Conservation (phyloP, 1,140 invertebrate species). For the Drosophila pseudoobscura region DNA sequence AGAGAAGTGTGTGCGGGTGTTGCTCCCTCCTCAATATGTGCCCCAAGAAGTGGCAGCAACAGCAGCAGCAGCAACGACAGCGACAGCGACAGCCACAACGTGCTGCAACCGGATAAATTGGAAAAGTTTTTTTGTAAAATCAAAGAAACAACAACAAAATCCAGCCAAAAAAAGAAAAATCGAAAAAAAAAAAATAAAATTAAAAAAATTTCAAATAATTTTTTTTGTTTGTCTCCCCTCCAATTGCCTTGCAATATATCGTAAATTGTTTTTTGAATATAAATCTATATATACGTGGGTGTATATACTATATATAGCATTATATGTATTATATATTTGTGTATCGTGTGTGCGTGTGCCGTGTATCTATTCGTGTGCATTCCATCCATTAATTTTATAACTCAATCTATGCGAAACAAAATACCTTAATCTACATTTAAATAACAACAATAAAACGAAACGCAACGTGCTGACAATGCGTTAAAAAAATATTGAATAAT, state of each 20-base stretch:
- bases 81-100: slow-evolving; percentile 7
- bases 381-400: slow-evolving; percentile 70
- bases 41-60: slow-evolving; percentile 11
- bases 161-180: slow-evolving; percentile 33
- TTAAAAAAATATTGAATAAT: not conserved
- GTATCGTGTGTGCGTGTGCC: slow-evolving; percentile 49
- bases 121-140: slow-evolving; percentile 7
- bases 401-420: slow-evolving; percentile 36
- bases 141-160: slow-evolving; percentile 31
- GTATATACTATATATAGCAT: slow-evolving; percentile 33
- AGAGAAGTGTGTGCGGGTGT: too few species aligned
- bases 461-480: not conserved
- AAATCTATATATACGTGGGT: slow-evolving; percentile 40
- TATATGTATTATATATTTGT: slow-evolving; percentile 49
- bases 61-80: not conserved
- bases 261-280: slow-evolving; percentile 47
- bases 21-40: slow-evolving; percentile 4
- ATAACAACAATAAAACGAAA: slow-evolving; percentile 8
- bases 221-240: slow-evolving; percentile 47
- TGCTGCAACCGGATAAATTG: slow-evolving; percentile 12
- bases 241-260: slow-evolving; percentile 58
- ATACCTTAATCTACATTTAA: not conserved
- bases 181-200: slow-evolving; percentile 19
- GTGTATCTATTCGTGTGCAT: slow-evolving; percentile 61
- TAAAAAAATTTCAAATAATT: slow-evolving; percentile 25